Base-by-base conservation (phyloP, 2,888 invertebrate species). In the Eupithecia dodoneata region DNA sequence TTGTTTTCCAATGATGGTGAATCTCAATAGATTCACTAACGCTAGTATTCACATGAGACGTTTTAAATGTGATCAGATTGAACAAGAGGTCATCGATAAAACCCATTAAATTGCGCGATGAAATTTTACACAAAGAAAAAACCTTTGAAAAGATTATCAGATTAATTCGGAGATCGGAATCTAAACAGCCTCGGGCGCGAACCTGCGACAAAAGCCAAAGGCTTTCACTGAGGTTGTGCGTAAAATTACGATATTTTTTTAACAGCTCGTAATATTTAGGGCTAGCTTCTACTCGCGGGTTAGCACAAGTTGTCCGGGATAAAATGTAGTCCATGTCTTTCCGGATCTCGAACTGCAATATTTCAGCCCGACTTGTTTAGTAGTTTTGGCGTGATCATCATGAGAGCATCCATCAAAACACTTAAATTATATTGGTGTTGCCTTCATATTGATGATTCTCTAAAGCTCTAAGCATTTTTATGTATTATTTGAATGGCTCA, bases 81-180 rank as follows among this genome's bases (percentile, higher is more conserved):
- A 83, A 76, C 74, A 81, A 82, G 76, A 80, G 82, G 80, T 83
- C 81, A 82, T 83, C 81, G 82, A 83, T 83, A 83, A 83, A 80
- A 83, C 81, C 82, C 76, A 80, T 82, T 84, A 82, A 83, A 84
- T 83, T 79, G 82, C 84, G 86, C 87, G 89, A 87, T 89, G 89
- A 89, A 90, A 88, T 85, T 85, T 87, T 85, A 66, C 44, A 76
- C 59, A 79, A 76, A 74, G 74, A 67, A 74, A 76, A 76, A 78
- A 74, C 52, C 63, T 72, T 87, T 87, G 86, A 88, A 88, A 85
- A 86, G 85, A 88, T 88, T 89, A 90, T 90, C 87, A 87, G 88
- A 87, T 88, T 88, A 79, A 87, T 89, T 83, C 82, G 83, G 83
- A 89, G 91, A 93, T 92, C 82, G 83, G 82, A 88, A 92, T 92